A percentile compares a stretch with the other conserved stretches of the same genome.
Evolutionary conservation across 2,113 vertebrate species (phyloP).

Genomic region (human): DNA sequence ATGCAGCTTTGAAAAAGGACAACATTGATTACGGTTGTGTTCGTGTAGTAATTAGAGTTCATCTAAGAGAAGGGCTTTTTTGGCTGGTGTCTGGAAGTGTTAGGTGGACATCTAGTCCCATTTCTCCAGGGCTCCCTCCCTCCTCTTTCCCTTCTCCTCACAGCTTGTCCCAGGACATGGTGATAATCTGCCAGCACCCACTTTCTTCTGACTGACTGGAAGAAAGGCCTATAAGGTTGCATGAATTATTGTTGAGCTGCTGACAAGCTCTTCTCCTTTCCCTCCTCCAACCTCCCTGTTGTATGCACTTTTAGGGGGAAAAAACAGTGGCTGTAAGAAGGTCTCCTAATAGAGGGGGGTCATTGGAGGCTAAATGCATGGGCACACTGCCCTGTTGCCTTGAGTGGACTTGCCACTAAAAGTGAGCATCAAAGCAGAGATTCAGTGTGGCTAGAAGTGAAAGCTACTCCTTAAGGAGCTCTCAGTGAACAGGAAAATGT

Average conservation of each 20-base stretch:
- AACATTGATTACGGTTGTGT: fast-evolving
- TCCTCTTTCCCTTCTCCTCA: too few relatives aligned
- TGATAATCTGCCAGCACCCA: background rate
- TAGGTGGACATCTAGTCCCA: fast-evolving
- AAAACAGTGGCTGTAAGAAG: background rate
- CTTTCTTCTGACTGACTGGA: background rate
- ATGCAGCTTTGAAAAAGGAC: background rate
- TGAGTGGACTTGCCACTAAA: background rate
- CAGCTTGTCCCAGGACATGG: too few relatives aligned
- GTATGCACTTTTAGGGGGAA: background rate
- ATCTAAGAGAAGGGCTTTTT: background rate
- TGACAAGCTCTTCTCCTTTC: fast-evolving
- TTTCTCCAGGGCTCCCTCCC: background rate
- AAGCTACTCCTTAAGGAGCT: background rate
- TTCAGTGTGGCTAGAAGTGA: fast-evolving
- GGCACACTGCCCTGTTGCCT: too few relatives aligned
- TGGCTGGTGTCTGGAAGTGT: background rate
- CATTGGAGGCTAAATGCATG: background rate
- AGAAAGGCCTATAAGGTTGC: fast-evolving
- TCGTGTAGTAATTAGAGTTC: background rate
- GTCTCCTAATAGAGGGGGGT: too few relatives aligned
- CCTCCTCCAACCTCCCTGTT: background rate
- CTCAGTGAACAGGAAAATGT: fast-evolving
- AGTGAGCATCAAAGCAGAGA: background rate
- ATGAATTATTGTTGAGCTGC: background rate